Evolutionary conservation across 2,113 vertebrate species (phyloP), one percentile per base, ranked within the genome.

Genomic region (Mastomys coucha): DNA sequence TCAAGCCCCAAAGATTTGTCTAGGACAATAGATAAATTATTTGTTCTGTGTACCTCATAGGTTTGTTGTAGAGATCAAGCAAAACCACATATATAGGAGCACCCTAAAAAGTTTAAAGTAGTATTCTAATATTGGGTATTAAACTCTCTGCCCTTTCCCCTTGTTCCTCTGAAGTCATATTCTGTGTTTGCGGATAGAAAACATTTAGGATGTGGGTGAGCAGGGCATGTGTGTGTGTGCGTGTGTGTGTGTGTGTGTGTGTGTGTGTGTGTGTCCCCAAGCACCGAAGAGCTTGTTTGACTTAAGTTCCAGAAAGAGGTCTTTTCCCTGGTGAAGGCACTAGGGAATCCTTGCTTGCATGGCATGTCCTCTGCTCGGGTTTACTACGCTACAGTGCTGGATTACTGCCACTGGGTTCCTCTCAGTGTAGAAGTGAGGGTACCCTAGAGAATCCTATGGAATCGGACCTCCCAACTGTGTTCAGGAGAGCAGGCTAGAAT

Each of bases 1-100:
- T 20, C 73, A 92, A 88, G 81, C 76, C 90, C 31, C 81, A 5
- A 60, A 89, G 76, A 94, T 56, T 87, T 95, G 53, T 78, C 72
- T 49, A 86, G 84, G 95, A 96, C 88, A 90, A 58, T 67, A 65
- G 82, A 86, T 95, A 58, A 87, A 65, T 56, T 91, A 36, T 91
- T 89, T 94, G 75, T 76, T 94, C 95, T 88, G 88, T 65, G 76
- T n/a, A 1, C 75, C 45, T 67, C 60, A 36, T 19, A 78, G 78
- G 89, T 95, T 96, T 94, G 82, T 75, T 65, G 73, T 89, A 89
- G 91, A 95, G 97, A 96, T 94, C 84, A 84, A 93, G 97, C 73
- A 80, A 58, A 91, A 69, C 17, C 75, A 17, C 2, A 13, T 24
- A 24, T 49, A 88, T 76, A 88, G 72, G 87, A 76, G 72, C n/a